Evolutionary conservation across 1,140 invertebrate species (phyloP).

Genomic region (Sinella curviseta): DNA sequence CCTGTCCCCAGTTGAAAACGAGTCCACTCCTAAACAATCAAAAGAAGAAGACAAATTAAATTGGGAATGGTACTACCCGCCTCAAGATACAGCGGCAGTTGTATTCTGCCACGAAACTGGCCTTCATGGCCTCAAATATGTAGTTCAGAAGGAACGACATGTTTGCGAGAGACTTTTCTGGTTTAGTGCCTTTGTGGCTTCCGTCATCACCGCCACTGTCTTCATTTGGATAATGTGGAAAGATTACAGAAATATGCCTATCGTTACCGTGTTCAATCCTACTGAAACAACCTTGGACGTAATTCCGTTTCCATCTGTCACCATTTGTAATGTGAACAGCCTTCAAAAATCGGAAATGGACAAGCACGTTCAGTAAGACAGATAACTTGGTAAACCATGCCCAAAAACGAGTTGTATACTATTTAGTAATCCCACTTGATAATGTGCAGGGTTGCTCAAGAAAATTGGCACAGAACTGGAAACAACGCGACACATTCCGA

Average conservation of each 20-base stretch:
- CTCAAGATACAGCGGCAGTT: not conserved
- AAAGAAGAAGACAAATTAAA: not conserved
- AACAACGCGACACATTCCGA: no score
- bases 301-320: constrained; percentile 46
- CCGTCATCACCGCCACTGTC: constrained; percentile 56
- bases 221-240: constrained; percentile 59
- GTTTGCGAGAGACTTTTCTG: constrained; percentile 53
- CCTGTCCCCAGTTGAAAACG: no score
- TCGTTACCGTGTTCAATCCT: constrained; percentile 61
- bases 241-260: constrained; percentile 61
- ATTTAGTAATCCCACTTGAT: no score
- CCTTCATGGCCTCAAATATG: not conserved
- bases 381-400: no score
- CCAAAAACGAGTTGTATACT: not conserved
- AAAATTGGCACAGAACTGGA: no score
- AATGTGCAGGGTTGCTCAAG: no score
- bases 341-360: not conserved
- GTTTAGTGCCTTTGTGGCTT: constrained; percentile 57
- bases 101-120: not conserved
- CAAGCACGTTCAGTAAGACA: not conserved
- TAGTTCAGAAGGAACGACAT: not conserved
- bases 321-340: constrained; percentile 39
- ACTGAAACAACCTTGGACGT: constrained; percentile 43
- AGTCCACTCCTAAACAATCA: no score
- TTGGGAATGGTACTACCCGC: not conserved